These are phyloP conservation scores for Tuberolachnus salignus DNA, from an alignment of 2,888 invertebrate genomes.

Conservation along the genomic window DNA sequence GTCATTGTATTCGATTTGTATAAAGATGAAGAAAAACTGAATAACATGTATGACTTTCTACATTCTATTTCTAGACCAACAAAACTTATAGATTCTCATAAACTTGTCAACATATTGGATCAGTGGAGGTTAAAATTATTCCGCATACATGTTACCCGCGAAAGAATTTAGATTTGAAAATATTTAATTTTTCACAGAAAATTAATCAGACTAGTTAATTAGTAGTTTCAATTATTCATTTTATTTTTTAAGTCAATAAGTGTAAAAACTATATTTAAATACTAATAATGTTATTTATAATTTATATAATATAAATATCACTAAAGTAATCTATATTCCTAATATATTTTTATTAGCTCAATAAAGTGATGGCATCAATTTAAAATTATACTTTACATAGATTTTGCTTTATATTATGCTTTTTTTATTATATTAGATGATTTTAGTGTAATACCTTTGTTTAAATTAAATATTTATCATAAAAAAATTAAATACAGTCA, in stretches of 20 bases:
- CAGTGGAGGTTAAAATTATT: constrained; percentile 31
- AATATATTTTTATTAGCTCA: not conserved
- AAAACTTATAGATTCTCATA: not conserved
- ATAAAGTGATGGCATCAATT: too few relatives aligned
- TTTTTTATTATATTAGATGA: too few relatives aligned
- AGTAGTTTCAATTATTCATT: too few relatives aligned
- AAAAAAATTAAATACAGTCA: too few relatives aligned
- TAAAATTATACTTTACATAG: too few relatives aligned
- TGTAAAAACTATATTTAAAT: not conserved
- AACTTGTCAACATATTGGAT: constrained; percentile 30
- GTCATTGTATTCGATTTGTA: constrained; percentile 37
- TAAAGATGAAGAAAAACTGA: constrained; percentile 21
- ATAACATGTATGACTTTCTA: constrained; percentile 24
- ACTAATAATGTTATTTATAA: not conserved
- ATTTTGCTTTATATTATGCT: too few relatives aligned
- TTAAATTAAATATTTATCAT: too few relatives aligned
- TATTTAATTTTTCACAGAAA: too few relatives aligned
- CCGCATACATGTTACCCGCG: not conserved
- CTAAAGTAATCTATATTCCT: not conserved
- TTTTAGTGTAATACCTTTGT: too few relatives aligned
- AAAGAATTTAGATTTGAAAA: not conserved
- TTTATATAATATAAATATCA: not conserved
- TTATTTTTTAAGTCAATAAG: too few relatives aligned
- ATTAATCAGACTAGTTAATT: too few relatives aligned
- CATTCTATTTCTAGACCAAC: not conserved